Base-by-base conservation (phyloP, 2,888 invertebrate species). In the Mythimna vitellina region DNA sequence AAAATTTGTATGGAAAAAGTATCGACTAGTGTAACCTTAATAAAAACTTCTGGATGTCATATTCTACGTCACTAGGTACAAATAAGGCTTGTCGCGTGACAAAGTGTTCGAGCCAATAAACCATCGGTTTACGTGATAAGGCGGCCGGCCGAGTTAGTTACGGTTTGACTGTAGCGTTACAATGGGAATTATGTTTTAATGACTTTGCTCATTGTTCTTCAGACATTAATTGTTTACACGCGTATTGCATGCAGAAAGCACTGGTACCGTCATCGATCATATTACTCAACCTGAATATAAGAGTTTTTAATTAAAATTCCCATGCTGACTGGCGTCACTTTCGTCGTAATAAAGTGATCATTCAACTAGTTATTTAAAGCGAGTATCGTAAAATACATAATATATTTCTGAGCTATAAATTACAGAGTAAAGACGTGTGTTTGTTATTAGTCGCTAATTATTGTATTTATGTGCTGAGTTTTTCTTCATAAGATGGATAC, bases 111-210 rank as follows among this genome's bases (percentile, higher is more conserved):
- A 88, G 83, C 87, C 86, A 89, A 88, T 88, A 88, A 85, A 89
- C 90, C 88, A 88, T 87, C 84, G 85, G 88, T 88, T 87, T 84
- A 87, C 87, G 84, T 87, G 91, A 90, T 90, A 90, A 90, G 89
- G 80, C 76, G 79, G 73, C 71, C 73, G 61, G 66, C 63, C 54
- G 76, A 81, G 75, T 86, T 86, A 85, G 87, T 83, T 86, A 83
- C 87, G 85, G 81, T 83, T 78, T 73, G 76, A 80, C 83, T 86
- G 80, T 83, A 77, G 87, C 85, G 85, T 86, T 87, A 89, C 89
- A 90, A 88, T 87, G 85, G 84, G 85, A 90, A 86, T 90, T 88
- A 89, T 88, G 89, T 86, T 88, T 89, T 88, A 89, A 88, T 87
- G 87, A 87, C 86, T 86, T 76, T 78, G 78, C 86, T 89, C 87